A percentile compares a stretch with the other conserved stretches of the same genome.
Evolutionary conservation across 1,140 invertebrate species (phyloP).

Genomic region (Zaprionus ghesquierei): DNA sequence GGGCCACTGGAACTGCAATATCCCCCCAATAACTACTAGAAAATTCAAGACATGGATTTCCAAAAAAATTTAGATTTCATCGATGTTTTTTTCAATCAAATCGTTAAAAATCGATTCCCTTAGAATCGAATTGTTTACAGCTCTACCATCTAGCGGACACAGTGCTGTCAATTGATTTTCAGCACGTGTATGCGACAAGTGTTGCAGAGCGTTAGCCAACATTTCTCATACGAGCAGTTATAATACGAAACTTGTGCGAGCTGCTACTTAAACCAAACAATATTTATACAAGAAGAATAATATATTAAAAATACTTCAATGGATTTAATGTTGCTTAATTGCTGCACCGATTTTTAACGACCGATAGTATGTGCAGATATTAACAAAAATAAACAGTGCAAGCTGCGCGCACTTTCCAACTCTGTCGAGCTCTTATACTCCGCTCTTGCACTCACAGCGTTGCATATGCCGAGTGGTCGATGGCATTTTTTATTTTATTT

Average conservation of each 20-base stretch:
- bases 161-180: constrained; percentile 26
- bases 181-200: constrained; percentile 20
- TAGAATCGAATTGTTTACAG: too few species aligned
- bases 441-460: constrained; percentile 68
- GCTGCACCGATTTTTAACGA: neutral
- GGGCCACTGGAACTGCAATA: too few species aligned
- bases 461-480: constrained; percentile 46
- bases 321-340: neutral
- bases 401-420: constrained; percentile 2
- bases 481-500: constrained; percentile 24
- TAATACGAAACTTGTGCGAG: neutral
- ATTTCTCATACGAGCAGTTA: neutral
- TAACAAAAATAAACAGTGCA: neutral
- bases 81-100: too few species aligned
- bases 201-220: neutral
- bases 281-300: neutral
- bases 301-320: neutral
- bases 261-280: neutral
- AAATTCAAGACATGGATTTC: too few species aligned
- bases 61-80: too few species aligned
- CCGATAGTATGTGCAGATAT: neutral
- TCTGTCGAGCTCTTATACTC: constrained; percentile 18
- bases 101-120: too few species aligned
- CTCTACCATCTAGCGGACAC: constrained; percentile 64
- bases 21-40: too few species aligned